Percentiles rank a stretch among this genome's conserved stretches.
Conservation (phyloP, 2,113 vertebrate species). For the Etheostoma spectabile region DNA sequence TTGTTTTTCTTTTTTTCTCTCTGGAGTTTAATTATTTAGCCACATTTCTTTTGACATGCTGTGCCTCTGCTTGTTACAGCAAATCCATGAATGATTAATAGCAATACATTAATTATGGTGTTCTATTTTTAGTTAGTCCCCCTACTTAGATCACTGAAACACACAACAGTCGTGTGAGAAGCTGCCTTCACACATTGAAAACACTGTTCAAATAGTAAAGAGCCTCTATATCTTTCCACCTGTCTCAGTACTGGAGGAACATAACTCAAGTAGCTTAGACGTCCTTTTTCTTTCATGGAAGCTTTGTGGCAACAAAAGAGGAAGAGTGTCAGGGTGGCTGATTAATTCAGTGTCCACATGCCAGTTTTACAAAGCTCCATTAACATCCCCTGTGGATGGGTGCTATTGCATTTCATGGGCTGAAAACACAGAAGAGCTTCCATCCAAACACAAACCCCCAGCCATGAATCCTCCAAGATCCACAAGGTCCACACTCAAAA, state of each 20-base stretch:
- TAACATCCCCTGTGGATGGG: conserved; percentile 66
- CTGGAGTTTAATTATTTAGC: conserved; percentile 67
- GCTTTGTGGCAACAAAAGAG: conserved; percentile 7
- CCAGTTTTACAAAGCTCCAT: conserved; percentile 31
- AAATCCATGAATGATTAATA: conserved; percentile 70
- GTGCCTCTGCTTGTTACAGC: conserved; percentile 67
- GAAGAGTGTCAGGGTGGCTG: conserved; percentile 16
- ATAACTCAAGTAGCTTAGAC: not conserved
- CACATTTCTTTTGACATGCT: conserved; percentile 69
- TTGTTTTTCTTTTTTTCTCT: not conserved
- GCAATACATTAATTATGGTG: conserved; percentile 67
- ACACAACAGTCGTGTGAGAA: not conserved
- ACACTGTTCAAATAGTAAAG: not conserved
- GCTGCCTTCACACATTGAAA: not conserved
- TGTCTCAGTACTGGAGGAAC: not conserved
- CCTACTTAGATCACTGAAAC: conserved; percentile 39
- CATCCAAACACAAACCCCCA: conserved; percentile 64
- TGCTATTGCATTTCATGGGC: conserved; percentile 73
- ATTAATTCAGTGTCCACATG: conserved; percentile 50
- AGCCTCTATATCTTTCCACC: not conserved
- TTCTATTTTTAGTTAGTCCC: conserved; percentile 63
- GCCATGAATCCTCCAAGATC: conserved; percentile 61
- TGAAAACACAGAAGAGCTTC: conserved; percentile 66
- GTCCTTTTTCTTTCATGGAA: not conserved
- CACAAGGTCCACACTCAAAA: conserved; percentile 54